A percentile compares a stretch with the other conserved stretches of the same genome.
Conservation (phyloP, 1,140 invertebrate genomes). For the Ptiloglossa arizonensis region DNA sequence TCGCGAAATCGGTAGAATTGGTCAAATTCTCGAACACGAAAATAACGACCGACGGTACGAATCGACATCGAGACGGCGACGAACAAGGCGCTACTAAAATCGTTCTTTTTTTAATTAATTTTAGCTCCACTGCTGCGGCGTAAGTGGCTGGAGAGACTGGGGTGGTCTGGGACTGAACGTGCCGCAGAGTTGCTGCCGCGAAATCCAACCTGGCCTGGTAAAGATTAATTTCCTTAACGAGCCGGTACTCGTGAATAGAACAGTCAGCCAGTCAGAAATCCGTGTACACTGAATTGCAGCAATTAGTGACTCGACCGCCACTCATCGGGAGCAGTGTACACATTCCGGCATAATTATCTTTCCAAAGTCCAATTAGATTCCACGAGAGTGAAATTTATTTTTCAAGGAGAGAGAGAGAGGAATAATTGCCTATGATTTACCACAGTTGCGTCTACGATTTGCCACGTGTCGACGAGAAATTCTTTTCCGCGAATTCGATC, state of each 20-base stretch:
- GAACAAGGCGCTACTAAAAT: background rate
- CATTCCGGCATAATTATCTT: constrained; percentile 9
- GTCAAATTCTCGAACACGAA: no score
- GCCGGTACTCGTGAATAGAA: constrained; percentile 15
- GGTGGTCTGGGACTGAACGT: constrained; percentile 83
- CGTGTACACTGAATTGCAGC: constrained; percentile 23
- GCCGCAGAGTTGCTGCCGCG: constrained; percentile 90
- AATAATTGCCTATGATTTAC: constrained; percentile 2
- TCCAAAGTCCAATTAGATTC: constrained; percentile 19
- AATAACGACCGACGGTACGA: no score
- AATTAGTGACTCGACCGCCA: constrained; percentile 29
- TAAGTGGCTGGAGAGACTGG: constrained; percentile 89
- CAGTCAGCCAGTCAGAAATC: constrained; percentile 13
- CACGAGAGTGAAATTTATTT: background rate
- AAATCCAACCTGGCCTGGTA: constrained; percentile 84
- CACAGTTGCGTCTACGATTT: no score
- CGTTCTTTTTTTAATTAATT: constrained; percentile 34
- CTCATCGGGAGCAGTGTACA: background rate
- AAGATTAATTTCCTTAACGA: constrained; percentile 53
- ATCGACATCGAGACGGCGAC: no score
- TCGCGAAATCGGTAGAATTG: no score
- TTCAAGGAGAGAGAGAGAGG: no score
- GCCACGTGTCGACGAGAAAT: no score
- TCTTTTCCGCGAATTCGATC: no score
- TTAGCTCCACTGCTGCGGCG: constrained; percentile 92